Percentiles rank a stretch among this genome's conserved stretches.
Conservation (phyloP, 2,888 invertebrate genomes). For the Cryptocheilus praepositus region DNA sequence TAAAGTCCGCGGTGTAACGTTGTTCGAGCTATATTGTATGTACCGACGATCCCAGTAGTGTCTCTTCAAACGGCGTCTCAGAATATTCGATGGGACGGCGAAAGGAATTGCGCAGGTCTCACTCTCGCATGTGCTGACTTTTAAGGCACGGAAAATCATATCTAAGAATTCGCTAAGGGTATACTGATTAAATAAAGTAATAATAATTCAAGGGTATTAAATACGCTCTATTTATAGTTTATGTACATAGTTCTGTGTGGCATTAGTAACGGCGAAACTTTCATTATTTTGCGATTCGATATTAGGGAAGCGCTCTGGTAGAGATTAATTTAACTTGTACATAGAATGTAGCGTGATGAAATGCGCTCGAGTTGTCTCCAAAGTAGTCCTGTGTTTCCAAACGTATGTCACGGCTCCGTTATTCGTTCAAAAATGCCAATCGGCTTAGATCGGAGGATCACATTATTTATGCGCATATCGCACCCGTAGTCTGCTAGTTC, state of each 20-base stretch:
- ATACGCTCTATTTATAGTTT: slow-evolving; percentile 58
- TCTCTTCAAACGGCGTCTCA: not conserved
- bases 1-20: not conserved
- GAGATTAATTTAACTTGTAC: slow-evolving; percentile 47
- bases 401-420: no score
- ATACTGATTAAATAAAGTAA: slow-evolving; percentile 51
- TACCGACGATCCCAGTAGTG: not conserved
- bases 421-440: slow-evolving; percentile 11
- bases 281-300: slow-evolving; percentile 47
- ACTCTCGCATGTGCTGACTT: slow-evolving; percentile 47
- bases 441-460: slow-evolving; percentile 24
- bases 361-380: slow-evolving; percentile 43
- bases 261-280: slow-evolving; percentile 52
- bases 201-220: slow-evolving; percentile 57
- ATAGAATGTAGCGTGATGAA: slow-evolving; percentile 47
- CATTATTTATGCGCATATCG: not conserved
- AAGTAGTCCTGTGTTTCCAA: no score
- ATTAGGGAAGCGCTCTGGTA: slow-evolving; percentile 23
- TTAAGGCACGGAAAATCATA: slow-evolving; percentile 61
- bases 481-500: no score
- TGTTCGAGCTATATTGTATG: not conserved
- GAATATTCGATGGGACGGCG: no score
- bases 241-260: slow-evolving; percentile 62
- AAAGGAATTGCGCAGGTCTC: no score
- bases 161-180: slow-evolving; percentile 63